These are phyloP conservation scores for Rafetus swinhoei DNA, from an alignment of 2,113 vertebrate genomes.

Conservation along the genomic window DNA sequence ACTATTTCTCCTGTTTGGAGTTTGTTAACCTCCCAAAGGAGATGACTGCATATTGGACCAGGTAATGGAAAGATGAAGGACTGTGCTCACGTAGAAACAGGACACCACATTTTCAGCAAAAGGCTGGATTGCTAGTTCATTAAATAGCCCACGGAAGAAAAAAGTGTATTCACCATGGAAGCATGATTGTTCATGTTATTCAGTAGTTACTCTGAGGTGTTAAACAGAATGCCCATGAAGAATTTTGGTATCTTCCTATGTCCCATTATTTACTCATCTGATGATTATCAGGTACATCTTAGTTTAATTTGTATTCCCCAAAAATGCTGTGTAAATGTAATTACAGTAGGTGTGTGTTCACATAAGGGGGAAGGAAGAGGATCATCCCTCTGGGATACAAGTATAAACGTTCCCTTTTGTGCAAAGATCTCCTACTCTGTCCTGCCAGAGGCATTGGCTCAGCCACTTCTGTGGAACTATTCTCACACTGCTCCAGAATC, in stretches of 20 bases:
- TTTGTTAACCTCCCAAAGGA: conserved; percentile 34
- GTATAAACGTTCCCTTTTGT: neutral
- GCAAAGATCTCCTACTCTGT: accelerated
- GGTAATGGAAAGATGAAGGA: neutral
- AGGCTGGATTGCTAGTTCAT: conserved; percentile 1
- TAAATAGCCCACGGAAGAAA: conserved; percentile 30
- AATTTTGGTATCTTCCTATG: neutral
- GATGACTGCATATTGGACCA: conserved; percentile 15
- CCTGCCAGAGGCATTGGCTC: neutral
- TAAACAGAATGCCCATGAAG: neutral
- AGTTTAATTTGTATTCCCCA: neutral
- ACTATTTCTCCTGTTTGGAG: conserved; percentile 2
- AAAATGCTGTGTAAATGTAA: accelerated
- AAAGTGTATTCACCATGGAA: neutral
- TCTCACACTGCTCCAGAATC: neutral
- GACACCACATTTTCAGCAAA: conserved; percentile 9
- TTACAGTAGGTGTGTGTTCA: neutral
- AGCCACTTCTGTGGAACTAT: neutral
- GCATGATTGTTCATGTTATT: neutral
- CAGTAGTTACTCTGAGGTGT: conserved; percentile 1
- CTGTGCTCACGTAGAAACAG: accelerated
- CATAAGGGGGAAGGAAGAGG: accelerated
- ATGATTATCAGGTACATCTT: neutral
- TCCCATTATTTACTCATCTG: neutral
- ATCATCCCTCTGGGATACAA: neutral